Evolutionary conservation across 1,140 invertebrate genomes (phyloP), one percentile per base, ranked within the genome.

Genomic region (Bombus superbus): DNA sequence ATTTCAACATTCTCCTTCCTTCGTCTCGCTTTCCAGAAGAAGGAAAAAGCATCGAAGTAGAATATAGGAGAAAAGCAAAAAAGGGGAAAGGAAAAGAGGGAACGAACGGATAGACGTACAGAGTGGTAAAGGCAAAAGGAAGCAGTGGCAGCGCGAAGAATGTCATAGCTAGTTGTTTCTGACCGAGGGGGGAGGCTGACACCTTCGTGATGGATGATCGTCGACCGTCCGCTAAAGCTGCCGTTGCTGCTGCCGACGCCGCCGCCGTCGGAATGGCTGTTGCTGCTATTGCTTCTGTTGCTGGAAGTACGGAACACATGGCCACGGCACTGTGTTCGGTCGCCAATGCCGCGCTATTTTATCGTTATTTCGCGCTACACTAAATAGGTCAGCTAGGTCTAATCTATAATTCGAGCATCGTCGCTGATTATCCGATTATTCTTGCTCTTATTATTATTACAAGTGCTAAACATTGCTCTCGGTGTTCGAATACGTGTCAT

Each of bases 161-260:
- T 94, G 94, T 95, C 94, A 94, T 94, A 95, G 94, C 91, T 95
- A 94, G 94, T 94, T 94, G 94, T 94, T 94, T 94, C 94, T 94
- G 88, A 86, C 83, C 89, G 86, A 93, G 85, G 88, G 92, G 93
- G 92, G 90, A 92, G 91, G 86, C 92, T 95, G 94, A 94, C 94
- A 95, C 92, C 89, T 93, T 86, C 69, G 91, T 95, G 94, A 95
- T 95, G 94, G 94, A 95, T 95, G 90, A 92, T 87, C 91, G 87
- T 83, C 92, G 92, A 86, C 93, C 92, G 92, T 87, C 92, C 92
- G 92, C 92, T 92, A 90, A 92, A 91, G 92, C 90, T 92, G 91
- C 91, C 91, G 92, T 91, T 93, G 89, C 88, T 90, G 90, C 85
- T 85, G 75, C 74, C 88, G 86, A 77, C 75, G 83, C 85, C 89